Conservation (phyloP, 2,797 vertebrate species). For the Nothura maculosa region DNA sequence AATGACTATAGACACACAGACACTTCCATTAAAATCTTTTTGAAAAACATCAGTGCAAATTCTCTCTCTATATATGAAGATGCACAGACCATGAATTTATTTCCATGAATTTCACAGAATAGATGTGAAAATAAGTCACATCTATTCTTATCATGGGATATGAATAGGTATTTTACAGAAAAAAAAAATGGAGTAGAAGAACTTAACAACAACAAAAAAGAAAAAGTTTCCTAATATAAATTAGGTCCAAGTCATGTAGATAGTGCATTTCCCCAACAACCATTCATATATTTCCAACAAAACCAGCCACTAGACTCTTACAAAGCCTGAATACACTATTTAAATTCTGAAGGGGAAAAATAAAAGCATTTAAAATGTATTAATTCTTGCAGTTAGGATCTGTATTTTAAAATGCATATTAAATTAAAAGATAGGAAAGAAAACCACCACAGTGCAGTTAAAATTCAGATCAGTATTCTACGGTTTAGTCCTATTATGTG, state of each 20-base stretch:
- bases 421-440: not conserved
- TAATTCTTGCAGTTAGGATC: not conserved
- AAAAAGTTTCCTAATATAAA: slow-evolving; percentile 24
- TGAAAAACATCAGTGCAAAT: not conserved
- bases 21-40: not conserved
- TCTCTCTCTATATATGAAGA: not conserved
- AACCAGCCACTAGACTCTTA: slow-evolving; percentile 8
- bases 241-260: not conserved
- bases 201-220: not conserved
- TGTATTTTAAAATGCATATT: not conserved
- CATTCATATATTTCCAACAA: not conserved
- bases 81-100: not conserved
- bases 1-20: not conserved
- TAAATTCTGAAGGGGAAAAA: not conserved
- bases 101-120: not conserved
- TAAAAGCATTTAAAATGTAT: not conserved
- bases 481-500: not conserved
- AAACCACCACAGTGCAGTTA: not conserved
- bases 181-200: not conserved
- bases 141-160: not conserved
- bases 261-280: not conserved
- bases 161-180: not conserved
- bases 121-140: not conserved
- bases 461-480: not conserved
- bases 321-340: not conserved